Base-by-base conservation (phyloP, 2,888 invertebrate genomes). In the Xanthia icteritia region DNA sequence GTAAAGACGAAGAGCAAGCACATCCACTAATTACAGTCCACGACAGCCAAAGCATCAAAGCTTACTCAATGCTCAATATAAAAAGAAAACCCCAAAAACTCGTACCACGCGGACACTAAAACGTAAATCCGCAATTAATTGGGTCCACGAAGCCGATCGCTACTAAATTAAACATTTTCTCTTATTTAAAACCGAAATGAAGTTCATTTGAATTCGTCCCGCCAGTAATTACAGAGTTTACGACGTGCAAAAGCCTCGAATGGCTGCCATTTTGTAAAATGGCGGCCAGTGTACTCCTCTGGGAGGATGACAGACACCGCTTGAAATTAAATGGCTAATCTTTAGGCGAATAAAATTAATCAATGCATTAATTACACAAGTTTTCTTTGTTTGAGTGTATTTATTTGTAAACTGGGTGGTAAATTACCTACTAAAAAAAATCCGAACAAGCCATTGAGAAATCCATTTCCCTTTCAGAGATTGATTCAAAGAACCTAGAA, bases 131-230 rank as follows among this genome's bases (percentile, higher is more conserved):
- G 91, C 94, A 94, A 95, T 96, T 96, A 96, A 96, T 96, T 95
- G 95, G 94, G 94, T 94, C 92, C 92, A 88, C 90, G 90, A 91
- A 89, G 89, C 91, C 92, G 93, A 94, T 94, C 92, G 93, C 92
- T 92, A 94, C 92, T 94, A 96, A 96, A 96, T 96, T 96, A 96
- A 96, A 96, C 96, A 95, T 96, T 96, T 95, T 95, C 96, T 93
- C 96, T 96, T 96, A 96, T 96, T 96, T 96, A 96, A 96, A 96
- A 94, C 92, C 93, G 94, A 94, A 96, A 96, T 95, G 95, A 95
- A 96, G 94, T 96, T 94, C 94, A 95, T 96, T 96, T 95, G 94
- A 93, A 95, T 95, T 95, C 94, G 92, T 89, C 84, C 90, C 93
- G 94, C 89, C 92, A 94, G 95, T 96, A 96, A 96, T 96, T 96